Conservation (phyloP, 2,888 invertebrate genomes). For the Microctonus brassicae region DNA sequence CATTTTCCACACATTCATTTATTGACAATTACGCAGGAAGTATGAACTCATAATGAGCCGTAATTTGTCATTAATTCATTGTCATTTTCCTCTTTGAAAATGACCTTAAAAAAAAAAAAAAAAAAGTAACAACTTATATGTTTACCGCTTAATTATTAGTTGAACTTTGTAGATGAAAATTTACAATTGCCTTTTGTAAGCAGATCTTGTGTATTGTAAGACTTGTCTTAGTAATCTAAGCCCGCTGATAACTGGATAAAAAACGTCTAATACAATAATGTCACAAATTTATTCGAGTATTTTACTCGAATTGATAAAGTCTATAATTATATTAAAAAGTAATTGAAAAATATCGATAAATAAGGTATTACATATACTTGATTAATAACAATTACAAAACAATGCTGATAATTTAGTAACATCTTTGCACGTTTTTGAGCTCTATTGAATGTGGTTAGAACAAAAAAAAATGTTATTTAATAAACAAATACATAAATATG, state of each 20-base stretch:
- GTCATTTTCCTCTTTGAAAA: too few species aligned
- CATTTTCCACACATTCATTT: too few species aligned
- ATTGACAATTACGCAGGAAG: too few species aligned
- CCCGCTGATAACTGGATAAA: constrained; percentile 56
- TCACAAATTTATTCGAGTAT: constrained; percentile 20
- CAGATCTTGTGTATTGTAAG: too few species aligned
- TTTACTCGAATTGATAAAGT: not conserved
- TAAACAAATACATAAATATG: not conserved
- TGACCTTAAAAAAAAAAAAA: too few species aligned
- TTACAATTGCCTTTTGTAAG: too few species aligned
- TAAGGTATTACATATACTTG: constrained; percentile 29
- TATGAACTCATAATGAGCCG: too few species aligned
- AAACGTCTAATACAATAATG: constrained; percentile 52
- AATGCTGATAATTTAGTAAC: constrained; percentile 53
- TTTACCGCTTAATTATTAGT: too few species aligned
- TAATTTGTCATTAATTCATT: too few species aligned
- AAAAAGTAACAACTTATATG: too few species aligned
- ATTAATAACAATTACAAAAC: constrained; percentile 29
- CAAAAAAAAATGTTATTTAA: not conserved
- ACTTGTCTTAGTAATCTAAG: too few species aligned
- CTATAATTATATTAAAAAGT: not conserved
- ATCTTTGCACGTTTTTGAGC: constrained; percentile 33
- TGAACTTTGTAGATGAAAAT: too few species aligned
- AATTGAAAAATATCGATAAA: not conserved
- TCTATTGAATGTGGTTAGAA: not conserved